phyloP scores from a whole-genome alignment of 2,797 vertebrate species.

The Mareca strepera region DNA sequence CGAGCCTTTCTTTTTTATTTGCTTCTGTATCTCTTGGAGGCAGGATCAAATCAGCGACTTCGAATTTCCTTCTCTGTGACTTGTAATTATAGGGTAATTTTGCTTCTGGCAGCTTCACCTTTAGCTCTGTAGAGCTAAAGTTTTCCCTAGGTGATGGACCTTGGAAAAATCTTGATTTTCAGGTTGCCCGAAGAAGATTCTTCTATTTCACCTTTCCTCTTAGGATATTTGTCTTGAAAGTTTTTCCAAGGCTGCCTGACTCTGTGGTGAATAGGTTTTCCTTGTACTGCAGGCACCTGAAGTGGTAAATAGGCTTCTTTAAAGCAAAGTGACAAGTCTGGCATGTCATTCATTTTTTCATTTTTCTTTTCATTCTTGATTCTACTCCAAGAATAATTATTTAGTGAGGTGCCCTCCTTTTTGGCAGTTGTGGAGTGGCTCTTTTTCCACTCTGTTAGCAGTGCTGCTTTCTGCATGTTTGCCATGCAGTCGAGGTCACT shows the following conservation, averaged over 20 bases:
- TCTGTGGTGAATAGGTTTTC: neutral
- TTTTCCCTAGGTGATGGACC: neutral
- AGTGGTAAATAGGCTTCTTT: neutral
- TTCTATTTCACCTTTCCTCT: neutral
- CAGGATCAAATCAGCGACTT: neutral
- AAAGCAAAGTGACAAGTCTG: neutral
- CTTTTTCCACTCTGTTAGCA: neutral
- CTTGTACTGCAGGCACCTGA: neutral
- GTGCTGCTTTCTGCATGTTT: neutral
- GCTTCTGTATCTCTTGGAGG: neutral
- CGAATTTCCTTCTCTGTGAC: neutral
- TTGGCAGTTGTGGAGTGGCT: neutral
- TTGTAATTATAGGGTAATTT: neutral
- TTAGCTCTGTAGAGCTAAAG: neutral
- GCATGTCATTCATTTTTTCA: neutral
- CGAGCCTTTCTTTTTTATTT: neutral
- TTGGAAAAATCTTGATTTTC: slow-evolving; percentile 16
- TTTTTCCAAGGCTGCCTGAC: neutral
- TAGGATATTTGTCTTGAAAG: neutral
- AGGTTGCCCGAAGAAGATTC: neutral
- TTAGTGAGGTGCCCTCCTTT: neutral
- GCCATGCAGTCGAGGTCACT: neutral
- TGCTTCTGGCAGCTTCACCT: neutral
- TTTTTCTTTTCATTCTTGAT: slow-evolving; percentile 16
- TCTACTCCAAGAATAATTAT: slow-evolving; percentile 2